Conservation (phyloP, 2,113 vertebrate genomes). For the Dissostichus mawsoni region DNA sequence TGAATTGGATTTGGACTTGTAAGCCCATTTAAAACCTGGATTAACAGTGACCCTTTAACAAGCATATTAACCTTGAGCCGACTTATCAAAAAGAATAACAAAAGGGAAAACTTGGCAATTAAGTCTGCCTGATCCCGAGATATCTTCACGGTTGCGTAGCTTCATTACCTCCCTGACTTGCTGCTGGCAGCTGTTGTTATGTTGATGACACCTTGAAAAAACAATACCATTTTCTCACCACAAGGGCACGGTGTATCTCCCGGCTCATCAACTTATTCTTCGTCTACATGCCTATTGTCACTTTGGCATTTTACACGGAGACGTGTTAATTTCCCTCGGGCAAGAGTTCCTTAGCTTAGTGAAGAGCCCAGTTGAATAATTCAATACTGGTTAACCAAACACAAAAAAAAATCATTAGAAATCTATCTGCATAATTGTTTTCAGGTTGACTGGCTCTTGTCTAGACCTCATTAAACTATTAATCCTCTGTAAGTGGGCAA, state of each 20-base stretch:
- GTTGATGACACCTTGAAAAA: conserved; percentile 22
- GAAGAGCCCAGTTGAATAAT: conserved; percentile 72
- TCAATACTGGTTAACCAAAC: conserved; percentile 76
- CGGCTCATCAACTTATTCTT: conserved; percentile 33
- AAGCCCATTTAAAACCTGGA: conserved; percentile 63
- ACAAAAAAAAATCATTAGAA: conserved; percentile 69
- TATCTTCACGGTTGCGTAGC: conserved; percentile 2
- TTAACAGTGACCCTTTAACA: conserved; percentile 68
- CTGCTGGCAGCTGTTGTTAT: neutral
- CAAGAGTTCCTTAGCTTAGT: conserved; percentile 39
- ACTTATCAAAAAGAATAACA: conserved; percentile 59
- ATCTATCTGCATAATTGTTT: conserved; percentile 79
- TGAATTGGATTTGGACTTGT: conserved; percentile 71
- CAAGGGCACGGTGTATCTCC: conserved; percentile 22
- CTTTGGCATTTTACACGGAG: conserved; percentile 55
- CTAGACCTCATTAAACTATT: conserved; percentile 81
- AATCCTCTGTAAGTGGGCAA: conserved; percentile 75
- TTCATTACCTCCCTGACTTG: conserved; percentile 27
- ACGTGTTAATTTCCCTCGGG: conserved; percentile 66
- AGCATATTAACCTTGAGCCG: conserved; percentile 66
- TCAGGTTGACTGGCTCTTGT: conserved; percentile 76
- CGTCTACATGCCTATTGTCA: conserved; percentile 43
- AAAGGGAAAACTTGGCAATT: conserved; percentile 54
- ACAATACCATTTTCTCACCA: conserved; percentile 36
- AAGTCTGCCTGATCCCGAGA: conserved; percentile 26